phyloP scores from a whole-genome alignment of 2,113 vertebrate species.

The Phodopus roborovskii region DNA sequence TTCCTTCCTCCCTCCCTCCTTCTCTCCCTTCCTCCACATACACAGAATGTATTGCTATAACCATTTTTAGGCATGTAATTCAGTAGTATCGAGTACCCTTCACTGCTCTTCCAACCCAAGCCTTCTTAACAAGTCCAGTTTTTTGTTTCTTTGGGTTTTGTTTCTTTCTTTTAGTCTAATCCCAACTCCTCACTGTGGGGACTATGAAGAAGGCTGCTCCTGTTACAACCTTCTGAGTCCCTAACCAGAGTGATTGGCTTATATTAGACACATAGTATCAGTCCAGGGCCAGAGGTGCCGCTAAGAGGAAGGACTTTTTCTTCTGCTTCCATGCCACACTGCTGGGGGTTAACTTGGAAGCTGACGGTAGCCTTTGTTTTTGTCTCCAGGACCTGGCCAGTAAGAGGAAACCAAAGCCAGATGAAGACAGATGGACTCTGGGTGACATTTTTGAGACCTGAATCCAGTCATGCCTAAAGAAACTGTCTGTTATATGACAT shows the following conservation, averaged over 20 bases:
- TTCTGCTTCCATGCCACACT: not conserved
- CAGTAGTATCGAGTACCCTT: not conserved
- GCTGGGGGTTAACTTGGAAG: not conserved
- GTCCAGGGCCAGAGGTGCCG: not conserved
- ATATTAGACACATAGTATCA: not conserved
- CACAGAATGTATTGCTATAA: not conserved
- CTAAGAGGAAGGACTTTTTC: not conserved
- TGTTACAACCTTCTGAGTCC: not conserved
- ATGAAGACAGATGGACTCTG: not conserved
- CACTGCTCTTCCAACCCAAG: not conserved
- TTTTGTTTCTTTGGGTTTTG: not conserved
- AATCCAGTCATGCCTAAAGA: not conserved
- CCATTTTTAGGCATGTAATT: not conserved
- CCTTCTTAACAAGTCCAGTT: conserved; percentile 18
- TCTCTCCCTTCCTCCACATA: no score
- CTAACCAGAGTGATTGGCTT: not conserved
- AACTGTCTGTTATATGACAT: conserved; percentile 11
- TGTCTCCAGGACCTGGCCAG: not conserved
- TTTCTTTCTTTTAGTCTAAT: not conserved
- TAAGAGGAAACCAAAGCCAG: not conserved
- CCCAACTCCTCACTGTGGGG: not conserved
- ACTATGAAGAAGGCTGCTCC: not conserved
- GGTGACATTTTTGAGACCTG: not conserved
- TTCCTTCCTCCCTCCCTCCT: not conserved
- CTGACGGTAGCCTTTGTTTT: not conserved